A percentile compares a stretch with the other conserved stretches of the same genome.
Conservation (phyloP, 2,888 invertebrate genomes). For the Dryadula phaetusa region DNA sequence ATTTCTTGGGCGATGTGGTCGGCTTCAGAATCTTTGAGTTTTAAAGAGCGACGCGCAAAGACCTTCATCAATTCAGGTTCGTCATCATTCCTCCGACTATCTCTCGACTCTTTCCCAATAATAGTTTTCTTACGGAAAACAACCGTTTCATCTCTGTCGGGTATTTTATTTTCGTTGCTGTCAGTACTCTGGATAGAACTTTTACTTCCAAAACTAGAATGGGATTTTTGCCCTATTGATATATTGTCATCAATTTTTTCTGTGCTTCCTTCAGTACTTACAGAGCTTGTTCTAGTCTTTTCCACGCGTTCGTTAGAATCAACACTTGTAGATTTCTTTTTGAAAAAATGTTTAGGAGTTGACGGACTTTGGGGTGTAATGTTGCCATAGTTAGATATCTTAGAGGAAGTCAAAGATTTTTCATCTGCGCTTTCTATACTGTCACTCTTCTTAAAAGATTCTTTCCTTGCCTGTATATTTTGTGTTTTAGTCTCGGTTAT, state of each 20-base stretch:
- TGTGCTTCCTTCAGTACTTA: constrained; percentile 74
- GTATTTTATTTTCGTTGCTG: constrained; percentile 71
- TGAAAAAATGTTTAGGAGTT: constrained; percentile 78
- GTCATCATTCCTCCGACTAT: constrained; percentile 83
- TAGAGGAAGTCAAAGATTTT: constrained; percentile 48
- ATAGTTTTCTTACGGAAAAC: constrained; percentile 84
- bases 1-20: constrained; percentile 85
- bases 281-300: constrained; percentile 70
- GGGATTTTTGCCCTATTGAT: constrained; percentile 76
- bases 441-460: constrained; percentile 60
- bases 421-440: constrained; percentile 55
- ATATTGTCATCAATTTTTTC: constrained; percentile 78
- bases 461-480: constrained; percentile 57
- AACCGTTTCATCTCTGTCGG: constrained; percentile 78
- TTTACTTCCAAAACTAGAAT: constrained; percentile 79
- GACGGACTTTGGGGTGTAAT: constrained; percentile 67
- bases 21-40: constrained; percentile 89
- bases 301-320: constrained; percentile 78
- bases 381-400: constrained; percentile 47
- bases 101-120: constrained; percentile 69
- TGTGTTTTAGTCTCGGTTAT: constrained; percentile 57
- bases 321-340: constrained; percentile 83
- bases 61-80: constrained; percentile 93
- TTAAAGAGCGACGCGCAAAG: constrained; percentile 91
- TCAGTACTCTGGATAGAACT: constrained; percentile 79